Percentiles rank a stretch among this genome's conserved stretches.
Conservation (phyloP, 2,797 vertebrate genomes). For the Halcyon leucocephala region DNA sequence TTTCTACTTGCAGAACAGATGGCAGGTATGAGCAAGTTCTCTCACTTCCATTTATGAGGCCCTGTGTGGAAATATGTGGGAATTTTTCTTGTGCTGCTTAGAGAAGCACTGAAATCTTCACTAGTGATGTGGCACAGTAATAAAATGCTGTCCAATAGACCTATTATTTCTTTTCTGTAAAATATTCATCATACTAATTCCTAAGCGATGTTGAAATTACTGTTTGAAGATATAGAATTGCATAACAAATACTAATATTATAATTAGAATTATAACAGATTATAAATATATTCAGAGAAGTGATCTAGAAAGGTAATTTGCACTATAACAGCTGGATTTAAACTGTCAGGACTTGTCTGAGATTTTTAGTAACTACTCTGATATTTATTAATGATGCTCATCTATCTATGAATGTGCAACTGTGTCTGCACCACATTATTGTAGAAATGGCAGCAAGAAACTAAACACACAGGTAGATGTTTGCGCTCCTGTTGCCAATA, state of each 20-base stretch:
- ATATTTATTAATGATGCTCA: neutral
- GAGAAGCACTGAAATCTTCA: neutral
- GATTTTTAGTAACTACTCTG: neutral
- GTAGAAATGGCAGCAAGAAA: neutral
- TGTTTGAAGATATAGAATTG: neutral
- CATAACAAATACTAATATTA: neutral
- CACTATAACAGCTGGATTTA: neutral
- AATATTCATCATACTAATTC: neutral
- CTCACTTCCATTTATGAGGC: neutral
- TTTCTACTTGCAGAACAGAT: conserved; percentile 44
- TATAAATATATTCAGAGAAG: neutral
- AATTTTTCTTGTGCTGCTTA: neutral
- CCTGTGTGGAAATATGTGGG: neutral
- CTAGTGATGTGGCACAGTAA: neutral
- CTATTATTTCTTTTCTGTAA: neutral
- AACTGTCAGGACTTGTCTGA: neutral
- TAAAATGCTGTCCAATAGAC: neutral
- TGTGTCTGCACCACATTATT: neutral
- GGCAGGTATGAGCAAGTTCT: neutral
- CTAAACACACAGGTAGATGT: neutral
- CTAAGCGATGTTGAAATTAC: neutral
- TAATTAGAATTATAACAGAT: neutral
- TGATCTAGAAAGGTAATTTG: neutral
- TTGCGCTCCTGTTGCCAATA: neutral
- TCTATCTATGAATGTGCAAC: neutral